Evolutionary conservation across 2,797 vertebrate genomes (phyloP).

Genomic region (Cephalopachus bancanus): DNA sequence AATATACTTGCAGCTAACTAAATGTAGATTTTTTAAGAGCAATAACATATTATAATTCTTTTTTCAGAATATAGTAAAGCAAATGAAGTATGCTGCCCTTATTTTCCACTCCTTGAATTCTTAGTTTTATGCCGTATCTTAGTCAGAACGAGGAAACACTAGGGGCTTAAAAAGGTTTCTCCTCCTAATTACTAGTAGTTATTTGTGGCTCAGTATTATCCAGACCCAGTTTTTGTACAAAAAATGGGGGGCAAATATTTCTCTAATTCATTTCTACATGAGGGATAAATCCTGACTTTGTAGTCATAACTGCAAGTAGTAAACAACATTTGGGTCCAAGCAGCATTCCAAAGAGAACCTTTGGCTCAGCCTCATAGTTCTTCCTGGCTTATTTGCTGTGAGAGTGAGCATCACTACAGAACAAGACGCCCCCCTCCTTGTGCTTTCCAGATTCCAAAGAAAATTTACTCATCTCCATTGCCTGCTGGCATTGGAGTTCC

Average conservation of each 20-base stretch:
- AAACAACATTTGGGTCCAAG: not conserved
- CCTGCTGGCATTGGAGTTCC: not conserved
- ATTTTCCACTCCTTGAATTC: not conserved
- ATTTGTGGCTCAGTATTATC: slow-evolving; percentile 12
- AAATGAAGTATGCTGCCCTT: not conserved
- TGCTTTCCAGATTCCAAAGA: slow-evolving; percentile 11
- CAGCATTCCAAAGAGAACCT: not conserved
- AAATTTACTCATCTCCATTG: not conserved
- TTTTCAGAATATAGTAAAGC: slow-evolving; percentile 38
- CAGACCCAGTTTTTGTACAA: slow-evolving; percentile 8
- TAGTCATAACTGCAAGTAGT: not conserved
- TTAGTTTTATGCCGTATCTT: not conserved
- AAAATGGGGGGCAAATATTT: not conserved
- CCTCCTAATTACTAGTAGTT: slow-evolving; percentile 32
- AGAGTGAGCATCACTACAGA: not conserved
- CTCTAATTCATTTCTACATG: not conserved
- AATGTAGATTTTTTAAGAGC: not conserved
- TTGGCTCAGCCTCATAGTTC: not conserved
- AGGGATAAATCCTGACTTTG: slow-evolving; percentile 45
- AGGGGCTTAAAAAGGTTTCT: slow-evolving; percentile 22
- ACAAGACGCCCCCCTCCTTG: not conserved
- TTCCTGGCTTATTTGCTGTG: not conserved
- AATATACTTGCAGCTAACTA: not conserved
- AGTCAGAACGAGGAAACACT: not conserved
- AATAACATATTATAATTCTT: not conserved